Percentiles rank a stretch among this genome's conserved stretches.
These are phyloP conservation scores for Callospermophilus lateralis DNA, from an alignment of 2,113 vertebrate species.

Conservation along the genomic window DNA sequence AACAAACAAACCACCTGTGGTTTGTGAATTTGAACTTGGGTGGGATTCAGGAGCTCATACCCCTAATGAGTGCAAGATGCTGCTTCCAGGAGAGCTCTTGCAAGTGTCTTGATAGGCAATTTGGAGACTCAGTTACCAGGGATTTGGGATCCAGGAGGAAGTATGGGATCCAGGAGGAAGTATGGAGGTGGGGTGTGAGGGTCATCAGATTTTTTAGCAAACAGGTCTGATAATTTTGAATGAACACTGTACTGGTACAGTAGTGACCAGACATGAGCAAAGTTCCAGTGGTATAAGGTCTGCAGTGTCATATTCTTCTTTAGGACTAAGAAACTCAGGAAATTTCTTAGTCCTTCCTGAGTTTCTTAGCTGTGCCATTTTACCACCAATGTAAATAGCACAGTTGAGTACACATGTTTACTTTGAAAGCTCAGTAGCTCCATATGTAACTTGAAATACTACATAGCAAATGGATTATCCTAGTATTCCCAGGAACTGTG, in stretches of 20 bases:
- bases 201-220: not conserved
- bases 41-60: rapidly evolving
- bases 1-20: too few species aligned
- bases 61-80: not conserved
- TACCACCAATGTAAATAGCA: slow-evolving; percentile 10
- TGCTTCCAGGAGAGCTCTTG: not conserved
- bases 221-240: not conserved
- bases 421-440: slow-evolving; percentile 50
- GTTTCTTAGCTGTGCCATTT: not conserved
- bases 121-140: not conserved
- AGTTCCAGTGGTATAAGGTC: not conserved
- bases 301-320: not conserved
- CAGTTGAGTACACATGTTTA: slow-evolving; percentile 29
- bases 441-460: not conserved
- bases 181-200: rapidly evolving
- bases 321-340: not conserved
- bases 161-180: not conserved
- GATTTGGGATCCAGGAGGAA: not conserved
- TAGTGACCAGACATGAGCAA: not conserved
- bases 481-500: not conserved
- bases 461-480: not conserved
- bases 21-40: not conserved
- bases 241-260: not conserved
- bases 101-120: not conserved
- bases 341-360: not conserved